These are phyloP conservation scores for Atherinomorus stipes DNA, from an alignment of 2,113 vertebrate species.

Conservation along the genomic window DNA sequence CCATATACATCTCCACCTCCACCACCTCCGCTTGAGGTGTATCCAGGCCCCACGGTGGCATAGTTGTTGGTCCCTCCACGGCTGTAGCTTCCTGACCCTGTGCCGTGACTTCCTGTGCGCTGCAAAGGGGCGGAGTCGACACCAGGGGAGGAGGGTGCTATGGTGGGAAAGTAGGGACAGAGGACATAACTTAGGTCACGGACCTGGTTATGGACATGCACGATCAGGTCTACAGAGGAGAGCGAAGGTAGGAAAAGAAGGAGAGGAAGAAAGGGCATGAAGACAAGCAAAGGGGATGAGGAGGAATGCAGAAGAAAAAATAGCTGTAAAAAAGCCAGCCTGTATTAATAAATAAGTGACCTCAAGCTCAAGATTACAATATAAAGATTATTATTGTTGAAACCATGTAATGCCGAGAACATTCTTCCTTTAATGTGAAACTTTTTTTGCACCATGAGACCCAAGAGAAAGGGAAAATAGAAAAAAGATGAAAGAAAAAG, in stretches of 20 bases:
- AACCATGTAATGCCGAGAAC: no score
- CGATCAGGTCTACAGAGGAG: slow-evolving; percentile 89
- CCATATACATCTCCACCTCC: slow-evolving; percentile 72
- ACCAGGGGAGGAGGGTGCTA: slow-evolving; percentile 99
- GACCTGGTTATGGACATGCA: slow-evolving; percentile 93
- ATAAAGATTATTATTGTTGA: no score
- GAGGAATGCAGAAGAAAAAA: slow-evolving; percentile 24
- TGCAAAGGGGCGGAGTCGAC: slow-evolving; percentile 99
- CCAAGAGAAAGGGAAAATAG: not conserved
- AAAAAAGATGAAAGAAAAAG: not conserved
- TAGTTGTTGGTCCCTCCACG: slow-evolving; percentile 79
- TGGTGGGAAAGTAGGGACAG: slow-evolving; percentile 97
- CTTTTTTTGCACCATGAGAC: no score
- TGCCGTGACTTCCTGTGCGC: slow-evolving; percentile 95
- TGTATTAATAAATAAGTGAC: slow-evolving; percentile 25
- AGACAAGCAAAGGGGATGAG: slow-evolving; percentile 14
- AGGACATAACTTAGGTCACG: slow-evolving; percentile 93
- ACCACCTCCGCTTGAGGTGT: slow-evolving; percentile 84
- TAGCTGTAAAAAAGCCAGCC: slow-evolving; percentile 29
- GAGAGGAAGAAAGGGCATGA: slow-evolving; percentile 6
- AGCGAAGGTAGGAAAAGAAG: slow-evolving; percentile 31
- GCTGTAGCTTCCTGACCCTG: slow-evolving; percentile 87
- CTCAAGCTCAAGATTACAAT: no score
- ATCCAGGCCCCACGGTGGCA: slow-evolving; percentile 88
- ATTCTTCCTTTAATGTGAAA: no score